Percentiles rank a stretch among this genome's conserved stretches.
phyloP scores from a whole-genome alignment of 2,113 vertebrate species.

The Aythya baeri region DNA sequence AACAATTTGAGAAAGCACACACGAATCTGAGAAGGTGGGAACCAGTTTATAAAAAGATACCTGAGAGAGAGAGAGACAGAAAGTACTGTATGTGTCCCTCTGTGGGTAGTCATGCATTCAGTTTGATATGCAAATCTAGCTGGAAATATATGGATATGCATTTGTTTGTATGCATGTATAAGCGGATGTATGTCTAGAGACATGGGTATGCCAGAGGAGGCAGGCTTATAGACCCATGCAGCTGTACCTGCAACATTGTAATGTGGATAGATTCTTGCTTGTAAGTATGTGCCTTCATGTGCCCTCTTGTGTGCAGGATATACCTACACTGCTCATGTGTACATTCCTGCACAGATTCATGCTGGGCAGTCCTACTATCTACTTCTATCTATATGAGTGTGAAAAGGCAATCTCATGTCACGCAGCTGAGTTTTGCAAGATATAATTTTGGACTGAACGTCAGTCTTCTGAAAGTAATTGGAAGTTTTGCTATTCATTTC shows the following conservation, averaged over 20 bases:
- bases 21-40: neutral
- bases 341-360: neutral
- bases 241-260: neutral
- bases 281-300: neutral
- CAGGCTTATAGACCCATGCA: fast-evolving
- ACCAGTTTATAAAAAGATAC: neutral
- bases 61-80: neutral
- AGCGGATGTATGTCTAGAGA: fast-evolving
- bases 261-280: neutral
- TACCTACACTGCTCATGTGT: too few relatives aligned
- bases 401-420: neutral
- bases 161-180: neutral
- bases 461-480: neutral
- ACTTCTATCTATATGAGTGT: neutral
- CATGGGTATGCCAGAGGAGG: neutral
- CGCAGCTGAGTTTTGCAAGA: neutral
- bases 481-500: neutral
- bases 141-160: neutral
- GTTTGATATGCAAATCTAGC: neutral
- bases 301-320: neutral
- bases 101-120: neutral
- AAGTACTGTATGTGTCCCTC: neutral
- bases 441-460: neutral
- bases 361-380: neutral
- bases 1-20: neutral